Percentiles rank a stretch among this genome's conserved stretches.
These are phyloP conservation scores for Tenthredo mesomela DNA, from an alignment of 2,888 invertebrate species.

Conservation along the genomic window DNA sequence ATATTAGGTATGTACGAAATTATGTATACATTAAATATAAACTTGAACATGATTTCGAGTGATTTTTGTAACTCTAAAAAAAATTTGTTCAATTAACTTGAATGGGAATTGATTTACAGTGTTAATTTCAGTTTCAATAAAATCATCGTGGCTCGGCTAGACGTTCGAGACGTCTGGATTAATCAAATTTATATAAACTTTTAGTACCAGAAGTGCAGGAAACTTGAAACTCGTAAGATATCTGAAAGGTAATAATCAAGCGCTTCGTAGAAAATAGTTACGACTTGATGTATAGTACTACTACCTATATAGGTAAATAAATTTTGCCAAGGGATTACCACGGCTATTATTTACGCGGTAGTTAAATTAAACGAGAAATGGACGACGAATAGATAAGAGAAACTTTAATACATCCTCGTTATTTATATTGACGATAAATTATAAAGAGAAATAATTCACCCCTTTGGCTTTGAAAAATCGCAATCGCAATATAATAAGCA, in stretches of 20 bases:
- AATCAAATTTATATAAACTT: constrained; percentile 2
- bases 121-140: not conserved
- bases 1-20: not conserved
- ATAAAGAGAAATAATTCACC: not conserved
- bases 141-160: not conserved
- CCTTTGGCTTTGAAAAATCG: not conserved
- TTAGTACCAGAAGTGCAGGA: not conserved
- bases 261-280: constrained; percentile 2
- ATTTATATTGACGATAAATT: not conserved
- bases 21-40: not conserved
- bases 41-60: not conserved
- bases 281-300: not conserved
- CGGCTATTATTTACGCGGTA: not conserved
- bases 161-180: not conserved
- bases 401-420: not conserved
- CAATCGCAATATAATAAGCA: not conserved
- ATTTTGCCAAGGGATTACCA: not conserved
- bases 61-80: not conserved
- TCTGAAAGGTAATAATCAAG: constrained; percentile 1
- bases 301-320: not conserved
- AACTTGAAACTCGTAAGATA: constrained; percentile 10
- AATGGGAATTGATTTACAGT: not conserved
- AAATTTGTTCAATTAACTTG: not conserved
- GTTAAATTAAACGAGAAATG: not conserved
- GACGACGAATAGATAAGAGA: not conserved